Evolutionary conservation across 2,113 vertebrate species (phyloP), one percentile per base, ranked within the genome.

Genomic region (Ardeotis arabs): DNA sequence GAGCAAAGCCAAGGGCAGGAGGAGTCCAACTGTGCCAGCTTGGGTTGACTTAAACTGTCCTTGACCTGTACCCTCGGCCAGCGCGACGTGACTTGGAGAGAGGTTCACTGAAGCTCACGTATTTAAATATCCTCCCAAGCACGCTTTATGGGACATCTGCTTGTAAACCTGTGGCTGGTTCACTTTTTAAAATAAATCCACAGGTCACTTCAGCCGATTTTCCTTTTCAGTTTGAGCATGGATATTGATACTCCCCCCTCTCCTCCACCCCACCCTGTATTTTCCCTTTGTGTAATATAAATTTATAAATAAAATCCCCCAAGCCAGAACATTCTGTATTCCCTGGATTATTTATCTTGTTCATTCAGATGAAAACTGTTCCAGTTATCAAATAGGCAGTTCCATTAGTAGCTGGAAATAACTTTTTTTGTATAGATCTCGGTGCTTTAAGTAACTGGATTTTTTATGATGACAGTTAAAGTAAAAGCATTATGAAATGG

Each of bases 401-500:
- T 87, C 87, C 93, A 90, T 86, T 77, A 90, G 87, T 35, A 88
- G 52, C 18, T 90, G 68, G 68, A 91, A 93, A 75, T 87, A 88
- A 87, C 45, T 77, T 87, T 77, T 87, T 77, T 76, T 41, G 10
- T 56, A 20, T 55, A 70, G 82, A 84, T 91, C 72, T 93, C 3
- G 1, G 41, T 90, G 72, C 4, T 3, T 91, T 89, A 79, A 91
- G 55, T 93, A 88, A 85, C 85, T 59, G 64, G n/a, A 39, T 79
- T 84, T 93, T 96, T 96, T 81, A 70, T 84, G 35, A 58, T 87
- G 70, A 70, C 60, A 81, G 62, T 94, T 89, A 59, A 89, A 80
- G 59, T 87, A 72, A 90, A 87, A 96, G 80, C 77, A 50, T 83
- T 95, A 75, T 87, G 73, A 95, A 96, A 89, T 41, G n/a, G 55